Base-by-base conservation (phyloP, 2,113 vertebrate species). In the Poeciliopsis prolifica region DNA sequence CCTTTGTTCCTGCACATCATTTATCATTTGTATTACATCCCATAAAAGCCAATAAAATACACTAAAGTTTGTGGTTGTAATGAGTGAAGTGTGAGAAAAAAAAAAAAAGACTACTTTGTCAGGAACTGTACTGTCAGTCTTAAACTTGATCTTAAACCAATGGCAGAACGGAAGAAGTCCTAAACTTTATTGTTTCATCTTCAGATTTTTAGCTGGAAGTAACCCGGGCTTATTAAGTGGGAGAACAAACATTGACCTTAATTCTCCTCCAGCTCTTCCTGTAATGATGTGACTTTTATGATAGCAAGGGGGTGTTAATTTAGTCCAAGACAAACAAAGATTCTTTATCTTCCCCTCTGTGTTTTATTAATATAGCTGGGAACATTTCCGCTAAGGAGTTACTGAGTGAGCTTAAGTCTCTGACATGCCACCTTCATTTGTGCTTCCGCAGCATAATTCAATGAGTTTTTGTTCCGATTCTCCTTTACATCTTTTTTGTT, bases 321-420 rank as follows among this genome's bases (percentile, higher is more conserved):
- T 87, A 87, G 76, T 78, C 78, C 72, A 87, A 90, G 85, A 92
- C 88, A 91, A 93, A 91, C 86, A 91, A 87, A 76, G 82, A 81
- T 81, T 79, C 72, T 79, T 80, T 89, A 81, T 82, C 84, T 86
- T 82, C 78, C 75, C 74, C 85, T 87, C 85, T 81, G 85, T 83
- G 87, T 88, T 91, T 66, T 89, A 90, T 90, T 92, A 85, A 92
- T 87, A 91, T 82, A 90, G 79, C 87, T 77, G 61, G 82, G 85
- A 87, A 91, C 68, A 71, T 29, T 86, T 65, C 88, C 92, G 82
- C 88, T 79, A 14, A 87, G 90, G 88, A 88, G 83, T 79, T 70
- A 68, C 63, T 29, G 30, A 61, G 67, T 83, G 79, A 89, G 80
- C 72, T 77, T 64, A 0, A 71, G 54, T 84, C 87, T 84, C 80